Evolutionary conservation across 2,113 vertebrate species (phyloP), one percentile per base, ranked within the genome.

Genomic region (Alectura lathami): DNA sequence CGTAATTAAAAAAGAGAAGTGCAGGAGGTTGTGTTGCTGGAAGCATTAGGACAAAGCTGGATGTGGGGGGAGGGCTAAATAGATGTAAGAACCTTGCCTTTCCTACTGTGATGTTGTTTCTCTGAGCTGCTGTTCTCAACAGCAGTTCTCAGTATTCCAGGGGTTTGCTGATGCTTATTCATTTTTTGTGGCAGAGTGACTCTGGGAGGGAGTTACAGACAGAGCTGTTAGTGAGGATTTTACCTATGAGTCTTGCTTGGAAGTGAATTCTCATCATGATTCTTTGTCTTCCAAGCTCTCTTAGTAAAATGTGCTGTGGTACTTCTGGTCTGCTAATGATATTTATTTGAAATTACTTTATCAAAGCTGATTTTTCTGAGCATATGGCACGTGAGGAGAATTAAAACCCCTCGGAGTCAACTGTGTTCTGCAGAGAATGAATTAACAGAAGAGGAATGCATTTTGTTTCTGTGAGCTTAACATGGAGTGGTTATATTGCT

Each of bases 381-480:
- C 2, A 0, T 24, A 32, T 43, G 38, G 67, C 86, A 81, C 51
- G 11, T 20, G 54, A 83, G 79, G 40, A 62, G 59, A 81, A 73
- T 81, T 91, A 53, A 43, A 72, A 84, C 85, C 69, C 79, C 45
- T 60, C 29, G 6, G 79, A 66, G 93, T 96, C 83, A 95, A 80
- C 89, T 83, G 86, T 82, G 82, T 60, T 72, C 42, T 62, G 57
- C 7, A 7, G 81, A 80, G 70, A 51, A 60, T 77, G 91, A 88
- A 92, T 88, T 92, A 97, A 78, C 22, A 27, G 79, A 38, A 20
- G 3, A 72, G 42, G 68, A 87, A 32, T 8, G 5, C 2, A 1
- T 38, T 75, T 69, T 60, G 87, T n/a, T 74, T 91, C 59, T 78
- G 74, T 60, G 84, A 88, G 86, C 86, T 95, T 91, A 77, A 68